Conservation (phyloP, 2,113 vertebrate species). For the Onychorhynchus coronatus region DNA sequence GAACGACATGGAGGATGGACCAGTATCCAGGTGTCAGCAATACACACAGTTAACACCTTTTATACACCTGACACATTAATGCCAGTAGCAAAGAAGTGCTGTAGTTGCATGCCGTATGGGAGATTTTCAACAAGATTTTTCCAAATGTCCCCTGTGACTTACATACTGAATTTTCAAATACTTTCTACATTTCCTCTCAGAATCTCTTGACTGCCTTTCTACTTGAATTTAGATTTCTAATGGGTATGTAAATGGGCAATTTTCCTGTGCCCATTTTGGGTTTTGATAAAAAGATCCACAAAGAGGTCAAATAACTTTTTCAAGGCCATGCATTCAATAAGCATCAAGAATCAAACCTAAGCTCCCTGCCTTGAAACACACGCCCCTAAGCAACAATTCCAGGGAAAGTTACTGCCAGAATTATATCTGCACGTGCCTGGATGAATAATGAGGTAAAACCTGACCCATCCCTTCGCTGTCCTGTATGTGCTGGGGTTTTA, state of each 20-base stretch:
- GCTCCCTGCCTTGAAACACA: not conserved
- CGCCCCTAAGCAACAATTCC: not conserved
- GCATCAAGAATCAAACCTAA: not conserved
- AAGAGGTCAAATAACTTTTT: not conserved
- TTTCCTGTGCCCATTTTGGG: not conserved
- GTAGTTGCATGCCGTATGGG: not conserved
- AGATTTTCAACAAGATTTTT: not conserved
- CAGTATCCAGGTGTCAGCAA: not conserved
- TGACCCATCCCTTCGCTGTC: not conserved
- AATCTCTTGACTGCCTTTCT: not conserved
- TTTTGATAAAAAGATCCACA: not conserved
- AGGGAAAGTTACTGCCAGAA: not conserved
- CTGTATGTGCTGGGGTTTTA: not conserved
- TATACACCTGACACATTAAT: too few relatives aligned
- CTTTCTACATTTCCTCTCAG: not conserved
- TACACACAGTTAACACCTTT: not conserved
- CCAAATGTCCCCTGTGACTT: not conserved
- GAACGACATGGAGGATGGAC: not conserved
- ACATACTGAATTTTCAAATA: not conserved
- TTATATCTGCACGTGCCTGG: not conserved
- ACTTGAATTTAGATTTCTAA: not conserved
- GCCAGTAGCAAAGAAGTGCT: not conserved
- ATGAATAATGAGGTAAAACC: not conserved
- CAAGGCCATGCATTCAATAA: not conserved
- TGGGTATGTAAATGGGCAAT: not conserved